Evolutionary conservation across 2,888 invertebrate species (phyloP), one percentile per base, ranked within the genome.

Genomic region (Lepidochrysops patricia): DNA sequence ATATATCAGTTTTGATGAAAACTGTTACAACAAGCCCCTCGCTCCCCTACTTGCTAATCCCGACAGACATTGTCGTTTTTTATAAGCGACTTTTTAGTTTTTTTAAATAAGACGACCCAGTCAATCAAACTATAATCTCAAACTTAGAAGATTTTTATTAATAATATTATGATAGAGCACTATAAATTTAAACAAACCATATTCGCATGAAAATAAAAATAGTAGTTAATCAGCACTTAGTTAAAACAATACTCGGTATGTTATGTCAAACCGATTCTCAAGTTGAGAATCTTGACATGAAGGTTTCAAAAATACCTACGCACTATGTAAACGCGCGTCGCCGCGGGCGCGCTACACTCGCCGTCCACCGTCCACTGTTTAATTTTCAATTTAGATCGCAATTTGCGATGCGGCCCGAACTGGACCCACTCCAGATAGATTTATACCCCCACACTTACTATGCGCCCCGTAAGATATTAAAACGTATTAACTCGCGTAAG

Each of bases 301-400:
- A 23, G 13, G 19, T 15, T 29, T 32, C 54, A 19, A 29, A 54
- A 29, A 32, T 54, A 32, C 32, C 54, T 54, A 54, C 54, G 54
- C 54, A 54, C 54, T 54, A 32, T 54, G 54, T 54, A 54, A 54
- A 54, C 19, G 32, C 66, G 65, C 66, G 66, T 62, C 62, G 72
- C 72, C 71, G 64, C 66, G 61, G 70, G 70, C 72, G 62, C 61
- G 58, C 64, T 66, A 68, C 68, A 61, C 68, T 68, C 62, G 61
- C 66, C 69, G 61, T 65, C 63, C 63, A 66, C 67, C 68, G 70
- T 68, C 68, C 77, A 80, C 84, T 89, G 87, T 89, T 90, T 89
- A 89, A 90, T 89, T 89, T 90, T 90, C 89, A 90, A 90, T 90
- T 90, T 85, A 90, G 90, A 90, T 90, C 82, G 89, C 84, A 90